Evolutionary conservation across 2,888 invertebrate species (phyloP).

Genomic region (Adela reaumurella): DNA sequence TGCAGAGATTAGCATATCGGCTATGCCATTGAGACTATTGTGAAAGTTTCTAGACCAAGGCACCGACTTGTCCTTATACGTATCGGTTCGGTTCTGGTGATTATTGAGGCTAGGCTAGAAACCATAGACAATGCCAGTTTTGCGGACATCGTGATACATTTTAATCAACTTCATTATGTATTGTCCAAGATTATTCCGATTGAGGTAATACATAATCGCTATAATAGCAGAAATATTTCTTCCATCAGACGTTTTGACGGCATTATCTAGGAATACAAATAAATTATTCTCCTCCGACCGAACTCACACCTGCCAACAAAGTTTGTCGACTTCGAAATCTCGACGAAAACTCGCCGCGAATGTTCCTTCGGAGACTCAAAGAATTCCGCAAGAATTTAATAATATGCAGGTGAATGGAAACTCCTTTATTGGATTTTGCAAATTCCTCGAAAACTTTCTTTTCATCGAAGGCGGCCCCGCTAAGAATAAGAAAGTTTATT

Average conservation of each 20-base stretch:
- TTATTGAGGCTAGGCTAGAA: too few relatives aligned
- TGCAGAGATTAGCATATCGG: not conserved
- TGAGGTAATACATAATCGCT: too few relatives aligned
- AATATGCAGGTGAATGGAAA: not conserved
- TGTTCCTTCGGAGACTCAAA: not conserved
- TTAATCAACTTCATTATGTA: too few relatives aligned
- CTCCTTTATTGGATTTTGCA: not conserved
- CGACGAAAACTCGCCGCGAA: not conserved
- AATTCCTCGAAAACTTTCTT: not conserved
- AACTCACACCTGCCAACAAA: not conserved
- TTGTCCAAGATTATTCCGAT: too few relatives aligned
- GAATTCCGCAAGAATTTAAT: not conserved
- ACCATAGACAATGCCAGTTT: too few relatives aligned
- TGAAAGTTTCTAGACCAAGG: not conserved
- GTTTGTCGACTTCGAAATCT: not conserved
- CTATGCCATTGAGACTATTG: not conserved
- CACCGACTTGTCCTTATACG: not conserved
- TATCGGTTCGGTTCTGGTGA: too few relatives aligned
- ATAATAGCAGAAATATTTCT: too few relatives aligned
- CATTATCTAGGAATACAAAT: too few relatives aligned
- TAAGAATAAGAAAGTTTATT: too few relatives aligned
- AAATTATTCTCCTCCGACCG: too few relatives aligned
- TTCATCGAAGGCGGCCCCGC: not conserved
- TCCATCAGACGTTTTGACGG: too few relatives aligned
- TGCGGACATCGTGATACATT: too few relatives aligned